Evolutionary conservation across 2,113 vertebrate species (phyloP), one percentile per base, ranked within the genome.

Genomic region (Eleginops maclovinus): DNA sequence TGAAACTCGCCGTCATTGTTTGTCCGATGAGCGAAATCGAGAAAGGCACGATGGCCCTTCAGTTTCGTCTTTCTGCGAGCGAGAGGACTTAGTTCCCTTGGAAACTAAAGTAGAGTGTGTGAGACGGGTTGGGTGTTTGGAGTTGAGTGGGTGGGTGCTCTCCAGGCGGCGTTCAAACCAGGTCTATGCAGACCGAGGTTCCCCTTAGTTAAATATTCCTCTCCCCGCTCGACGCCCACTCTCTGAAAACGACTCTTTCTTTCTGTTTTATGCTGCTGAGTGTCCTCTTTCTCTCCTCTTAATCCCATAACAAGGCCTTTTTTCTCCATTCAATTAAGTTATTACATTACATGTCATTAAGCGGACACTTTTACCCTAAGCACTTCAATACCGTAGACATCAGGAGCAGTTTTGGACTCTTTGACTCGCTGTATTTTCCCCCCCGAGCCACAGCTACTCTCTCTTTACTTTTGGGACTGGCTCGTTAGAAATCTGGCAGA

Each of bases 51-150:
- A 68, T 76, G 63, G 19, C n/a, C 51, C 61, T 43, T 78, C 40
- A 3, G 12, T 68, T 69, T 55, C 14, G 3, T 76, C 44, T 86
- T 47, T 17, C 43, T 2, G 64, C 19, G 28, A 55, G 64, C 44
- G 36, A 43, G 19, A 67, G n/a, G 36, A 70, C 74, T 74, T 72
- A 58, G 80, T 91, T 81, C 74, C 86, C 87, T 59, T 85, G 84
- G 75, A 75, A 89, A 84, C 77, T 13, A 72, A 72, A 72, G 49
- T 67, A 8, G 31, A 36, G 40, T 55, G 56, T 54, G 28, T 12
- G 66, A 61, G 43, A 80, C 6, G 22, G 49, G 54, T 44, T 54
- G 78, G 41, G 19, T 44, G 58, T 24, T 71, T 51, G 26, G 26
- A 40, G 50, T 77, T 2, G n/a, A 66, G 85, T 70, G 80, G 80